Evolutionary conservation across 2,888 invertebrate species (phyloP).

Genomic region (Lasioglossum lativentre): DNA sequence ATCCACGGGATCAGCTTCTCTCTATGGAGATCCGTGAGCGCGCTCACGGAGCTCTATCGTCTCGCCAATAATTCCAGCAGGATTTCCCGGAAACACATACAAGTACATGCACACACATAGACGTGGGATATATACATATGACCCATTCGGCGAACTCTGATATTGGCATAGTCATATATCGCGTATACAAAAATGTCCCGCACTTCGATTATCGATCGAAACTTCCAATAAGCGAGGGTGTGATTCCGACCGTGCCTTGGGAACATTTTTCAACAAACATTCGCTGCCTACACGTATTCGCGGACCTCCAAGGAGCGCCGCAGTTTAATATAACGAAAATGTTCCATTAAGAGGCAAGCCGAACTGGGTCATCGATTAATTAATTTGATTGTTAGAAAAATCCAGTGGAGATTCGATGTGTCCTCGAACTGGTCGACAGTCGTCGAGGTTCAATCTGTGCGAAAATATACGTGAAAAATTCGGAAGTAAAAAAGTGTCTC

Average conservation of each 20-base stretch:
- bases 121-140: not conserved
- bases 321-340: not conserved
- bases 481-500: not conserved
- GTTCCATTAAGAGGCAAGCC: not conserved
- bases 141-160: slow-evolving; percentile 33
- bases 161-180: slow-evolving; percentile 53
- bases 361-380: not conserved
- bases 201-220: slow-evolving; percentile 48
- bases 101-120: not conserved
- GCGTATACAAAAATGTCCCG: slow-evolving; percentile 55
- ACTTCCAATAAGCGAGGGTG: slow-evolving; percentile 38
- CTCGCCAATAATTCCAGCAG: slow-evolving; percentile 56
- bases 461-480: not conserved
- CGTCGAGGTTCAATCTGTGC: not conserved
- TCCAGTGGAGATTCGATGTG: not conserved
- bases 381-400: not conserved
- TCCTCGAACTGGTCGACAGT: not conserved
- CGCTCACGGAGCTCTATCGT: slow-evolving; percentile 30
- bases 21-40: not conserved
- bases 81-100: slow-evolving; percentile 20
- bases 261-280: slow-evolving; percentile 1
- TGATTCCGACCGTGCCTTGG: slow-evolving; percentile 12
- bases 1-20: not conserved
- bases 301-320: not conserved
- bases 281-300: not conserved